Conservation (phyloP, 1,140 invertebrate species). For the Trachymyrmex cornetzi region DNA sequence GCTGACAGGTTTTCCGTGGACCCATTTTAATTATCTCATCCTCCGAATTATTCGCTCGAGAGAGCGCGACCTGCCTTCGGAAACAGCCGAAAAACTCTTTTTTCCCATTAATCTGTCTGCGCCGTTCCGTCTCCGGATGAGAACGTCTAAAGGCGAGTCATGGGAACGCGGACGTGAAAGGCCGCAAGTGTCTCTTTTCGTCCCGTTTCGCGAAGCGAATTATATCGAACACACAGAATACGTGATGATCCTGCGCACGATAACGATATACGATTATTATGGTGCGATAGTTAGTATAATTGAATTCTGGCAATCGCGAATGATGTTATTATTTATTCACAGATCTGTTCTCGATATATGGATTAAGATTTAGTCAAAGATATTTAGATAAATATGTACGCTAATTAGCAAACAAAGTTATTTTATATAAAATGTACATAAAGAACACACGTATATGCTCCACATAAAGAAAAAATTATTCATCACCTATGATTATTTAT, state of each 20-base stretch:
- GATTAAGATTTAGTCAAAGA: not conserved
- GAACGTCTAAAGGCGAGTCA: conserved; percentile 43
- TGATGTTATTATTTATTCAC: not conserved
- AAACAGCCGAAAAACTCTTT: conserved; percentile 63
- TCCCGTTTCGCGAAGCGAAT: conserved; percentile 23
- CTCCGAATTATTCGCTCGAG: conserved; percentile 79
- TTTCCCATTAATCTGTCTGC: conserved; percentile 64
- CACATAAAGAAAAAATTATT: not conserved
- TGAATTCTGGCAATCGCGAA: not conserved
- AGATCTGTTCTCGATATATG: not conserved
- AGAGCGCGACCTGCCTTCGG: conserved; percentile 66
- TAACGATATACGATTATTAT: not conserved
- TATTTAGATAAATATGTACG: not conserved
- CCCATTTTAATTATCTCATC: conserved; percentile 84
- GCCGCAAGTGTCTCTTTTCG: conserved; percentile 16
- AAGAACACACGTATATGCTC: not conserved
- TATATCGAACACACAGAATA: not conserved
- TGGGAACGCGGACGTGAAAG: conserved; percentile 39
- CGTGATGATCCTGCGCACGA: conserved; percentile 12
- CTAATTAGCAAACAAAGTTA: not conserved
- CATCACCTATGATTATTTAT: not conserved
- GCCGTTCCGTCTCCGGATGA: conserved; percentile 57
- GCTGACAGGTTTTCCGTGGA: conserved; percentile 79
- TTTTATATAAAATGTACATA: not conserved
- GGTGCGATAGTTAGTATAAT: not conserved